Base-by-base conservation (phyloP, 2,888 invertebrate genomes). In the Trissoscelio sp. region DNA sequence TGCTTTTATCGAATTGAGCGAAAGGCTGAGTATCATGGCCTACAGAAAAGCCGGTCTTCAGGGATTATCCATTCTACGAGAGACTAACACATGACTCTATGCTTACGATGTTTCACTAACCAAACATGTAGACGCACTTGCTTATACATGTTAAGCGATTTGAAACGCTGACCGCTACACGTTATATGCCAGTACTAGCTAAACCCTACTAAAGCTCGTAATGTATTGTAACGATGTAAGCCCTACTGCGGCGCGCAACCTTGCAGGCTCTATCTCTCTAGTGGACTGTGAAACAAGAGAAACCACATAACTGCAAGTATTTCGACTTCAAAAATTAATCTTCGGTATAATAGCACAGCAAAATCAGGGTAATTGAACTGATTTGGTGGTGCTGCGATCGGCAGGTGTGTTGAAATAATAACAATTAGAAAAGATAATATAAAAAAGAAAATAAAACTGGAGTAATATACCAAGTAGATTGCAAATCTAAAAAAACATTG, bases 131-230 rank as follows among this genome's bases (percentile, higher is more conserved):
- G 77, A 77, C 69, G 60, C 72, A 81, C 78, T 72, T 72, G 66
- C 57, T 69, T 81, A 73, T 81, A 82, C 74, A 82, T 74, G 67
- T 64, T 67, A 80, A 84, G 83, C 85, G 84, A 85, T 83, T 83
- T 83, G 84, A 84, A 86, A 86, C 82, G 83, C 86, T 87, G 87
- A 88, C 88, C 87, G 83, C 87, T 85, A 86, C 87, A 85, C 84
- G 86, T 85, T 86, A 86, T 86, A 84, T 84, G 84, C 79, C 58
- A 48, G 62, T 55, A 58, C 72, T 73, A 74, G 86, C 85, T 87
- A 88, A 88, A 87, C 86, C 86, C 86, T 85, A 85, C 85, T 86
- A 88, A 89, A 89, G 88, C 87, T 86, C 86, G 86, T 88, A 87
- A 88, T 88, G 86, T 88, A 88, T 87, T 88, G 88, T 86, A 79